phyloP scores from a whole-genome alignment of 1,140 invertebrate species.

The Pseudomyrmex concolor region DNA sequence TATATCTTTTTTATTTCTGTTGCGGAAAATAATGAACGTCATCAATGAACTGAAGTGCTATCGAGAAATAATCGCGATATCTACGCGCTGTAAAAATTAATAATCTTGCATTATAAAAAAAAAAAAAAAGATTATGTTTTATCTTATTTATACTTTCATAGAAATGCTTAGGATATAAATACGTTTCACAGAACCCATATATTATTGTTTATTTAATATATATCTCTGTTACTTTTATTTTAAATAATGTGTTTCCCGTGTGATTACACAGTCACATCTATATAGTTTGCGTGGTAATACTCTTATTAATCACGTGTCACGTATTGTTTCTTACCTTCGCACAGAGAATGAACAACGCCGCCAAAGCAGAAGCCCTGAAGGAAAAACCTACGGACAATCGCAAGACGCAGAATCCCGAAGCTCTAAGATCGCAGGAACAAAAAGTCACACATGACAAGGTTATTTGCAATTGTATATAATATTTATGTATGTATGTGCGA shows the following conservation, averaged over 20 bases:
- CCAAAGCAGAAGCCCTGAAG: constrained; percentile 67
- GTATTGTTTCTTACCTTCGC: constrained; percentile 47
- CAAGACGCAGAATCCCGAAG: constrained; percentile 77
- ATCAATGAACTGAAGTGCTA: constrained; percentile 16
- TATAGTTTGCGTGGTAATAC: neutral
- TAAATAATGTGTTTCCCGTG: neutral
- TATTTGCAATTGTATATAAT: neutral
- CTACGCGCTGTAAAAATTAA: constrained; percentile 6
- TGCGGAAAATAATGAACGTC: constrained; percentile 16
- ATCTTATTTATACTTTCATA: neutral
- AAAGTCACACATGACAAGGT: constrained; percentile 83
- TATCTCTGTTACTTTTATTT: neutral
- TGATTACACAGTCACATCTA: neutral
- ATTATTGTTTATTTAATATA: neutral
- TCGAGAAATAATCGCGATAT: neutral
- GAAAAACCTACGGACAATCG: constrained; percentile 74
- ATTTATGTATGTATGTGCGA: too few species aligned
- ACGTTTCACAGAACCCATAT: neutral
- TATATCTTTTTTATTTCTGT: neutral
- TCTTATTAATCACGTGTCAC: neutral
- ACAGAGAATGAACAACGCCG: constrained; percentile 76
- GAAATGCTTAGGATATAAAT: neutral
- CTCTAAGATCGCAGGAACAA: constrained; percentile 78
- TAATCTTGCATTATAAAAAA: neutral
- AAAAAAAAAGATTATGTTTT: too few species aligned